phyloP scores from a whole-genome alignment of 1,140 invertebrate species.

The Anoplolepis gracilipes region DNA sequence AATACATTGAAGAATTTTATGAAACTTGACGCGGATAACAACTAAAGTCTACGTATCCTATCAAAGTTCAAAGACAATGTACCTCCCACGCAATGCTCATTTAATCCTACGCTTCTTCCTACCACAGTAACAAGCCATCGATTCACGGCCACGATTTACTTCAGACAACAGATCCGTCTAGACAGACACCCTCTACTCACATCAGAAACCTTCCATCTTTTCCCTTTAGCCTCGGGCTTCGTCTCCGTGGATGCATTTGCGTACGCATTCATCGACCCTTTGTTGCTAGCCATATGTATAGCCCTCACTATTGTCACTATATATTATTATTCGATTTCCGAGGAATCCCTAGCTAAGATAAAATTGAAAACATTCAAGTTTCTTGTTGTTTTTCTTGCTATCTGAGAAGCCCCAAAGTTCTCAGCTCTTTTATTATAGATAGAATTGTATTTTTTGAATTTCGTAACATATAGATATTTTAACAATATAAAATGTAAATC shows the following conservation, averaged over 20 bases:
- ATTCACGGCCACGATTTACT: conserved; percentile 65
- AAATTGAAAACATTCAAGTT: neutral
- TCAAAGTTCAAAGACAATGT: conserved; percentile 26
- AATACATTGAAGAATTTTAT: neutral
- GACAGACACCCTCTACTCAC: conserved; percentile 70
- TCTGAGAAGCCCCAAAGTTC: no score
- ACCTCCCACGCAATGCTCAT: conserved; percentile 15
- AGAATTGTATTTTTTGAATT: conserved; percentile 1
- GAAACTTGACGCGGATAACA: neutral
- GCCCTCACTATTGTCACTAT: neutral
- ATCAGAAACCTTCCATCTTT: conserved; percentile 65
- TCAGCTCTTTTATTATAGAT: neutral
- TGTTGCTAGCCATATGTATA: neutral
- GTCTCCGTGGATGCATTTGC: conserved; percentile 38
- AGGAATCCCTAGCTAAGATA: neutral
- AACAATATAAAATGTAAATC: neutral
- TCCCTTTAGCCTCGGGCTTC: conserved; percentile 48
- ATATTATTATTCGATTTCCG: conserved; percentile 41
- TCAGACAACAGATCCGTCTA: conserved; percentile 71
- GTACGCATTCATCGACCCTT: conserved; percentile 26
- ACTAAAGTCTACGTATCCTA: conserved; percentile 8
- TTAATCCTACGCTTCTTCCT: conserved; percentile 42
- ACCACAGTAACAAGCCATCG: conserved; percentile 31
- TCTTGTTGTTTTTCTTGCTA: neutral
- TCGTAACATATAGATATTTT: neutral